These are phyloP conservation scores for Ptilodon capucinus DNA, from an alignment of 2,888 invertebrate genomes.

Conservation along the genomic window DNA sequence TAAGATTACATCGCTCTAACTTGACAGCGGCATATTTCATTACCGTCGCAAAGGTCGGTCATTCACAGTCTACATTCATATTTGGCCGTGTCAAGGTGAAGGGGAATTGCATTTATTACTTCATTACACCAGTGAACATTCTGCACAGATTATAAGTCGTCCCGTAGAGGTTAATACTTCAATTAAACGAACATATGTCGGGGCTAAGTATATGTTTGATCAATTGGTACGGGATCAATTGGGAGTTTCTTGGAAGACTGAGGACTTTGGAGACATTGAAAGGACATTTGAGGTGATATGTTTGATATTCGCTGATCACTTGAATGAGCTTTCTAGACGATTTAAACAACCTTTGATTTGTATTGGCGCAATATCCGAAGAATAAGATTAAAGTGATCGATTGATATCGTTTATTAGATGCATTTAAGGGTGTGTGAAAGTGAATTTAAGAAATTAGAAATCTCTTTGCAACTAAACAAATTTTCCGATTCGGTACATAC, in stretches of 20 bases:
- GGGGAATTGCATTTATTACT: slow-evolving; percentile 47
- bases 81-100: slow-evolving; percentile 53
- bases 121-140: background rate
- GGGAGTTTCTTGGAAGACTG: slow-evolving; percentile 18
- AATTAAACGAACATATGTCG: background rate
- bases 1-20: slow-evolving; percentile 29
- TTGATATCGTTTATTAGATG: background rate
- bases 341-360: background rate
- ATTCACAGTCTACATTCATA: slow-evolving; percentile 58
- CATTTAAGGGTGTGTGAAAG: too few relatives aligned
- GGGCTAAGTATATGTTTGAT: background rate
- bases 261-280: slow-evolving; percentile 19
- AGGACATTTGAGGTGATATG: slow-evolving; percentile 13
- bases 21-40: slow-evolving; percentile 37
- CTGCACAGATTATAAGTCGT: slow-evolving; percentile 24
- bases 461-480: too few relatives aligned
- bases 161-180: slow-evolving; percentile 29
- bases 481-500: too few relatives aligned
- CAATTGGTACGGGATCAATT: slow-evolving; percentile 35
- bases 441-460: too few relatives aligned
- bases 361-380: background rate
- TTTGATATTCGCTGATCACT: background rate
- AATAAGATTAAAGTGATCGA: background rate
- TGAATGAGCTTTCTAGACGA: background rate
- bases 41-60: slow-evolving; percentile 56